phyloP scores from a whole-genome alignment of 2,113 vertebrate genomes.

The Melanerpes formicivorus region DNA sequence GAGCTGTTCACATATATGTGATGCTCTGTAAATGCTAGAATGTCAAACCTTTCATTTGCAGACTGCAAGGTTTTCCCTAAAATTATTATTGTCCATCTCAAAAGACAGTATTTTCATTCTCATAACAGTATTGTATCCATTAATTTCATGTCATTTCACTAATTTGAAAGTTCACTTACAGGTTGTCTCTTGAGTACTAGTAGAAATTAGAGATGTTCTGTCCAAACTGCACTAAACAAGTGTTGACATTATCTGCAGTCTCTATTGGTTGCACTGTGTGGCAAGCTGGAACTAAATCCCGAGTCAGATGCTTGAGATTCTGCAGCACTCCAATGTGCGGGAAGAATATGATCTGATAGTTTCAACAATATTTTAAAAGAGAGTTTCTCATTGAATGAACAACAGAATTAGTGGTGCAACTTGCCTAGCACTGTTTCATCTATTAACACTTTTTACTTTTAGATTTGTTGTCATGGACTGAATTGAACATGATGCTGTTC shows the following conservation, averaged over 20 bases:
- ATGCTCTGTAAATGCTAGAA: not conserved
- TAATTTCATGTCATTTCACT: not conserved
- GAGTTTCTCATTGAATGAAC: not conserved
- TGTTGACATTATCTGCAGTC: not conserved
- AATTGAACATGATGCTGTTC: no score
- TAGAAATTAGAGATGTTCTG: not conserved
- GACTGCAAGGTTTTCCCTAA: not conserved
- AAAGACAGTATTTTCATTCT: not conserved
- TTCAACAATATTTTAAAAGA: not conserved
- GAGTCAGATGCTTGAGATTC: not conserved
- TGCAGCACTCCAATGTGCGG: not conserved
- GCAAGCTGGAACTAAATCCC: not conserved
- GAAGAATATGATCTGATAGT: not conserved
- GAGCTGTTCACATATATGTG: not conserved
- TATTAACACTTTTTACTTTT: not conserved
- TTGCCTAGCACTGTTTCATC: not conserved
- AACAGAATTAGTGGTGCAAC: not conserved
- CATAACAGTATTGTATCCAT: not conserved
- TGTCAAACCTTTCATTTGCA: not conserved
- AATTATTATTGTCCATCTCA: not conserved
- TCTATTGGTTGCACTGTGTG: not conserved
- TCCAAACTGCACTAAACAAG: not conserved
- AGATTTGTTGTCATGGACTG: not conserved
- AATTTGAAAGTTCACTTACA: not conserved
- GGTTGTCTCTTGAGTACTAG: not conserved